A percentile compares a stretch with the other conserved stretches of the same genome.
phyloP scores from a whole-genome alignment of 2,113 vertebrate genomes.

The Naja naja region DNA sequence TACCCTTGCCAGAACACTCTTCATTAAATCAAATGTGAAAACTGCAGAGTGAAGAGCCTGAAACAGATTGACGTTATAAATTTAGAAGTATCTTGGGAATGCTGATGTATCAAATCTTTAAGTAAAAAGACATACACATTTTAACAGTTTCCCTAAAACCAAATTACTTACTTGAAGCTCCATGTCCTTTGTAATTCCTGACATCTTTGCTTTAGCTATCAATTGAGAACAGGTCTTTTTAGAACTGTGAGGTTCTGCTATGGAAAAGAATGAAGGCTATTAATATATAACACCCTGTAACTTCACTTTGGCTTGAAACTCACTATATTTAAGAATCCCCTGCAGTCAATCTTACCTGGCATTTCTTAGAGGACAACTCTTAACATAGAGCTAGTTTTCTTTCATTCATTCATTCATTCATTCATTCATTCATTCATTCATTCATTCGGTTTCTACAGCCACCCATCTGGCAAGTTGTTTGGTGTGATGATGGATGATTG shows the following conservation, averaged over 20 bases:
- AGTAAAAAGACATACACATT: neutral
- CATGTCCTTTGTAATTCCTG: conserved; percentile 79
- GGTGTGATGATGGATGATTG: neutral
- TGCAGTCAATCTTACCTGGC: neutral
- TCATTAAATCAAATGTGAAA: conserved; percentile 95
- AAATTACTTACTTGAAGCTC: conserved; percentile 80
- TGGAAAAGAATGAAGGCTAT: neutral
- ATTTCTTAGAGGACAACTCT: neutral
- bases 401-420: too few species aligned
- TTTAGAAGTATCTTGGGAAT: neutral
- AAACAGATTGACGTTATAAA: conserved; percentile 52
- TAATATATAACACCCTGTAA: neutral
- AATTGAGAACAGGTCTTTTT: conserved; percentile 66
- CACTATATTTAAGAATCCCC: neutral
- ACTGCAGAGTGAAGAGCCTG: conserved; percentile 89
- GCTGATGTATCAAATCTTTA: neutral
- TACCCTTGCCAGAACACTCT: conserved; percentile 87
- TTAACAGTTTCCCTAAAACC: neutral
- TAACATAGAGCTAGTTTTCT: neutral
- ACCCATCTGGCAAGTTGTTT: neutral
- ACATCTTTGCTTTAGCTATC: conserved; percentile 73
- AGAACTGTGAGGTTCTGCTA: conserved; percentile 57
- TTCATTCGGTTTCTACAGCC: neutral
- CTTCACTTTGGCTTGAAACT: neutral
- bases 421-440: too few species aligned